Evolutionary conservation across 2,888 invertebrate species (phyloP), one percentile per base, ranked within the genome.

Genomic region (Trichacis sp.): DNA sequence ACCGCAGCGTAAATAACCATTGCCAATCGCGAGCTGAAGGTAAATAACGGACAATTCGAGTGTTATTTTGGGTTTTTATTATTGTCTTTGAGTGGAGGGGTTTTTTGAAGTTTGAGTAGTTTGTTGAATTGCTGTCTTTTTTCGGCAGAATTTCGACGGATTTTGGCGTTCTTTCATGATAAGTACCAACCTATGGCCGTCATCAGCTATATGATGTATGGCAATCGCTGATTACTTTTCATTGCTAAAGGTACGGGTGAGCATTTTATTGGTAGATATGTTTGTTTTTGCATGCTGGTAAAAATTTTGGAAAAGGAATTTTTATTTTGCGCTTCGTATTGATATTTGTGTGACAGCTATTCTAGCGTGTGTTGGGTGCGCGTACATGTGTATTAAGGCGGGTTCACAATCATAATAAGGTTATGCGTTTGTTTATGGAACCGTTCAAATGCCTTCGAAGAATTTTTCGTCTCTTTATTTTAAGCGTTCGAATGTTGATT

Each of bases 1-100:
- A 72, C 72, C 64, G 47, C 64, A 65, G 67, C 72, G 69, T 77
- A 75, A 77, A 77, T 77, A 77, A 71, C 76, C 73, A 53, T 65
- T 55, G 56, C 60, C 62, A 64, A 56, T 65, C 33, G 33, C n/a
- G 8, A n/a, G 2, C 8, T n/a, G 11, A 2, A 33, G 33, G 33
- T 33, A 33, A 33, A 33, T 33, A 33, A 33, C 33, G 11, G n/a
- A 3, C 2, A n/a, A 11, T 33, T 33, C 17, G 29, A 29, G 42
- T 11, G 15, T 20, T 36, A 49, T 18, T 15, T 46, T 1, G 9
- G 18, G 29, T 46, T 18, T 12, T 18, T 17, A 17, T 11, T 19
- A 8, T 40, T 15, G 15, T 15, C 15, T 15, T 15, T 14, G n/a
- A n/a, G n/a, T 40, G 14, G 15, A 12, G 15, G n/a, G 6, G 14